Percentiles rank a stretch among this genome's conserved stretches.
Evolutionary conservation across 1,140 invertebrate species (phyloP).

Genomic region (Caenorhabditis remanei): DNA sequence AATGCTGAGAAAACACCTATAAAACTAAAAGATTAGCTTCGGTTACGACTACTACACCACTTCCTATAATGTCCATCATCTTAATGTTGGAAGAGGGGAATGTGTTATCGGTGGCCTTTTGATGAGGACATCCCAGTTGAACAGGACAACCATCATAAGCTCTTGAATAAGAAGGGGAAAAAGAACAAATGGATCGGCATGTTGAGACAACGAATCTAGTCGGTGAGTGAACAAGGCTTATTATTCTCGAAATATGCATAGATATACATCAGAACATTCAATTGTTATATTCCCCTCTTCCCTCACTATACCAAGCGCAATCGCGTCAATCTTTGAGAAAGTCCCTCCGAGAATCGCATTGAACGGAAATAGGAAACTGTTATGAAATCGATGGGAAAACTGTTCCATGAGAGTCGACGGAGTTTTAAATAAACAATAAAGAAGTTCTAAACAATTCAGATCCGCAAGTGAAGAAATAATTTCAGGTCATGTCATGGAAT

Average conservation of each 20-base stretch:
- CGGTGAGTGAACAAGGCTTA: constrained; percentile 45
- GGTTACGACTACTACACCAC: constrained; percentile 20
- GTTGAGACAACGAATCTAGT: constrained; percentile 33
- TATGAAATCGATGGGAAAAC: constrained; percentile 29
- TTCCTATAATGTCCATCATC: background rate
- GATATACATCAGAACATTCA: constrained; percentile 47
- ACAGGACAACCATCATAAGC: background rate
- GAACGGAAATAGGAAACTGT: constrained; percentile 48
- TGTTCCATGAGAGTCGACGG: background rate
- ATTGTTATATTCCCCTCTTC: constrained; percentile 16
- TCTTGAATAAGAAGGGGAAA: constrained; percentile 25
- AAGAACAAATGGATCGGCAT: background rate
- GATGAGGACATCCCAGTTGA: background rate
- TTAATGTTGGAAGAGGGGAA: background rate
- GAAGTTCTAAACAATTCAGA: no score
- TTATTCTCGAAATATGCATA: constrained; percentile 55
- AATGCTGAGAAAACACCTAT: constrained; percentile 51
- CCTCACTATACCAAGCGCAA: background rate
- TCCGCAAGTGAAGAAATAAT: no score
- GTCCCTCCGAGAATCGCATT: background rate
- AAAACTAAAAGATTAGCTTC: constrained; percentile 44
- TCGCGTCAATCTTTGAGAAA: constrained; percentile 44
- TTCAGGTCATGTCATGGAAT: no score
- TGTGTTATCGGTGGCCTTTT: constrained; percentile 35
- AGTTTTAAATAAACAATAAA: no score